These are phyloP conservation scores for Drepanosiphum platanoidis DNA, from an alignment of 2,888 invertebrate genomes.

Conservation along the genomic window DNA sequence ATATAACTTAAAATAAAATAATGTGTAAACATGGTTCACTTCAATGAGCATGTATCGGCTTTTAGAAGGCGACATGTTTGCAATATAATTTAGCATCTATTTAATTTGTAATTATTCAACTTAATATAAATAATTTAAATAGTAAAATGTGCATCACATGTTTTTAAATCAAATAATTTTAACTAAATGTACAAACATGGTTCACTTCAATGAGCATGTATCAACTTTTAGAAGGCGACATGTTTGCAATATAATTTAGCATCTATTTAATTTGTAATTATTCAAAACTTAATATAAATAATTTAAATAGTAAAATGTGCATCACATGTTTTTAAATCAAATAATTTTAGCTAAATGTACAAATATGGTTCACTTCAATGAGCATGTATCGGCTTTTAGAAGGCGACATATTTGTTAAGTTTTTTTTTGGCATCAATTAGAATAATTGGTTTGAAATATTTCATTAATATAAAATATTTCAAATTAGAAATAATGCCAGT, in stretches of 20 bases:
- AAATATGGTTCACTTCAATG: constrained; percentile 68
- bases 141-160: neutral
- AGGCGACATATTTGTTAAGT: constrained; percentile 67
- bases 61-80: constrained; percentile 67
- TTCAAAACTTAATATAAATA: constrained; percentile 44
- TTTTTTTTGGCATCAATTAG: constrained; percentile 31
- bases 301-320: constrained; percentile 25
- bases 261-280: constrained; percentile 22
- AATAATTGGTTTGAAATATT: constrained; percentile 58
- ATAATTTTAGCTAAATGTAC: constrained; percentile 27
- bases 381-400: constrained; percentile 65
- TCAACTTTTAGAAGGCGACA: constrained; percentile 67
- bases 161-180: neutral
- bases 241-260: constrained; percentile 63
- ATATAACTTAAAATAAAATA: neutral
- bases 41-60: constrained; percentile 66
- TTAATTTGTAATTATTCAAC: constrained; percentile 21
- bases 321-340: neutral
- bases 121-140: constrained; percentile 50
- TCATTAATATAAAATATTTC: constrained; percentile 61
- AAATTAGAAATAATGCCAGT: constrained; percentile 32
- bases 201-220: constrained; percentile 68
- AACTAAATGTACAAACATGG: constrained; percentile 66
- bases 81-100: constrained; percentile 29
- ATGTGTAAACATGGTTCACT: constrained; percentile 68